Evolutionary conservation across 2,888 invertebrate species (phyloP).

Genomic region (Amorpha juglandis): DNA sequence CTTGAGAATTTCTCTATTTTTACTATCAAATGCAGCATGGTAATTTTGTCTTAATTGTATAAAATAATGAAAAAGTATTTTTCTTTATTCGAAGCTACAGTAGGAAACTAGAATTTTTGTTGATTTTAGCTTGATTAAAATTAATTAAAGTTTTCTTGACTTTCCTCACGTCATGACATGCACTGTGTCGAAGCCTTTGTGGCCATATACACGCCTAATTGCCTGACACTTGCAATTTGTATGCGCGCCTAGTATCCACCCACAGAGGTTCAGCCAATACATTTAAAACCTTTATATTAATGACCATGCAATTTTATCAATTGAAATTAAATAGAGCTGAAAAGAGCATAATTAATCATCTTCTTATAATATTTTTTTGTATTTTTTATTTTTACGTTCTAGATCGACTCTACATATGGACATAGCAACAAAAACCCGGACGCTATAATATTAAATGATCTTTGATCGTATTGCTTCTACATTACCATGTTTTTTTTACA

Average conservation of each 20-base stretch:
- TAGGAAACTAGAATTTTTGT: too few species aligned
- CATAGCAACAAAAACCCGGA: constrained; percentile 2
- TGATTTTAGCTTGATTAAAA: too few species aligned
- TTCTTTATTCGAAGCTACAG: too few species aligned
- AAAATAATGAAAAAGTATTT: too few species aligned
- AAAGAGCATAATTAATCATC: not conserved
- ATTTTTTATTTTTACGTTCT: not conserved
- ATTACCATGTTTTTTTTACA: not conserved
- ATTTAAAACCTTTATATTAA: constrained; percentile 17
- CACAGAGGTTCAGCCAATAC: constrained; percentile 16
- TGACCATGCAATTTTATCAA: constrained; percentile 4
- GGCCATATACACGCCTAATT: constrained; percentile 48
- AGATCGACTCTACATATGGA: not conserved
- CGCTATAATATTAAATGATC: not conserved
- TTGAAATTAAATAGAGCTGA: not conserved
- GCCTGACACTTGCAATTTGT: constrained; percentile 53
- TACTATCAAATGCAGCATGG: too few species aligned
- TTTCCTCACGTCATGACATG: not conserved
- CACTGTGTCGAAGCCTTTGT: constrained; percentile 38
- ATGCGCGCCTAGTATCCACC: constrained; percentile 34
- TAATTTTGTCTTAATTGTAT: too few species aligned
- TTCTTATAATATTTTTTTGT: not conserved
- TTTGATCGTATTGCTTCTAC: constrained; percentile 8
- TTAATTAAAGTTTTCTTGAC: not conserved
- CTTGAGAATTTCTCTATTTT: too few species aligned